These are phyloP conservation scores for Lordiphosa stackelbergi DNA, from an alignment of 1,140 invertebrate genomes.

Conservation along the genomic window DNA sequence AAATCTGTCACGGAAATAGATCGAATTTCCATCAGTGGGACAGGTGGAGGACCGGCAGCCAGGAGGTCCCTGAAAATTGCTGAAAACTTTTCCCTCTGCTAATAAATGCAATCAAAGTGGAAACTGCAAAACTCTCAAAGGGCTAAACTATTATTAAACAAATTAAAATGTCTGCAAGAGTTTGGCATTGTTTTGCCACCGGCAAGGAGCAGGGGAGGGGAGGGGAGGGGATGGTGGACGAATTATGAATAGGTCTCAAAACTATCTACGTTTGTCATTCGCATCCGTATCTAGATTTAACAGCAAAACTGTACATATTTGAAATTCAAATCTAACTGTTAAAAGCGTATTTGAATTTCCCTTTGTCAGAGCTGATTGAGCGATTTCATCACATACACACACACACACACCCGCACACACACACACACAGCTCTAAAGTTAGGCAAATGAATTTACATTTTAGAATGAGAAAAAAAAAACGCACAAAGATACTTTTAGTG, in stretches of 20 bases:
- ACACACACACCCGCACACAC: no score
- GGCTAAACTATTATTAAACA: conserved; percentile 17
- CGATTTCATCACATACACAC: conserved; percentile 7
- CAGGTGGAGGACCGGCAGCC: not conserved
- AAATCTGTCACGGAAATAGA: conserved; percentile 9
- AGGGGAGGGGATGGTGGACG: not conserved
- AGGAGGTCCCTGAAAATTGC: not conserved
- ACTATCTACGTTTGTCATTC: conserved; percentile 7
- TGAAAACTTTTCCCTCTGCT: conserved; percentile 8
- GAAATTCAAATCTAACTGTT: conserved; percentile 27
- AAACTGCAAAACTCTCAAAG: conserved; percentile 8
- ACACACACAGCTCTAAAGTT: conserved; percentile 12
- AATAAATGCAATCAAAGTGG: conserved; percentile 14
- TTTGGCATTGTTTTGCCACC: conserved; percentile 12
- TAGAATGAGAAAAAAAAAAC: conserved; percentile 13
- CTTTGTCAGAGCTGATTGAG: conserved; percentile 15
- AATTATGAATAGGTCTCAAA: conserved; percentile 6
- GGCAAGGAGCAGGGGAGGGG: not conserved
- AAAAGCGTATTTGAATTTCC: conserved; percentile 19
- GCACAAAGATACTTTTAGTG: conserved; percentile 15
- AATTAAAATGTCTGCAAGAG: conserved; percentile 17
- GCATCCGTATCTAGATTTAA: conserved; percentile 16
- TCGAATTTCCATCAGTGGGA: conserved; percentile 10
- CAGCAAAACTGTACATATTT: conserved; percentile 22
- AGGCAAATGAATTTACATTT: conserved; percentile 22